Base-by-base conservation (phyloP, 2,888 invertebrate species). In the Dendrolimus houi region DNA sequence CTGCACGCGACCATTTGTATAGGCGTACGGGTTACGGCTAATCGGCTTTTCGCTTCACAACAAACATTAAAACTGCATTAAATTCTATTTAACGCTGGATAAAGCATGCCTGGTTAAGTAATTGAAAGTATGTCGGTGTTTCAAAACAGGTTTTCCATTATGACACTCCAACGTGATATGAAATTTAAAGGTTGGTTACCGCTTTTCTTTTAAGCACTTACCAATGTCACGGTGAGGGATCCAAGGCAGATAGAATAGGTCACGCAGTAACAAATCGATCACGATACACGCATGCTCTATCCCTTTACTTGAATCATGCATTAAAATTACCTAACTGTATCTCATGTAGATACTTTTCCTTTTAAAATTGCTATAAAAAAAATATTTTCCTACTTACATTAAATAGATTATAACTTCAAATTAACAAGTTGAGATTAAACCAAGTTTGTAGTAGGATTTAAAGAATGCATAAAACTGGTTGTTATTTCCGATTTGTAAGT, bases 41-140 rank as follows among this genome's bases (percentile, higher is more conserved):
- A 85, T 81, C 78, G 76, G 71, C 76, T 79, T 72, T 71, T 76
- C 75, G 75, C 72, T 82, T 77, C 76, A 74, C 74, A 77, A 75
- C 77, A 72, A 79, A 80, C 84, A 87, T 87, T 86, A 86, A 87
- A 87, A 84, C 71, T 79, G 79, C 85, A 87, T 87, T 85, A 85
- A 82, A 83, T 79, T 82, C 75, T 79, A 83, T 86, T 87, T 82
- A 83, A 77, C 79, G 72, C 69, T 72, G 68, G 67, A 78, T 77
- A 77, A 73, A 79, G 72, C 74, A 73, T 70, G 75, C 68, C 76
- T 74, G 71, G 75, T 79, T 82, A 75, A 76, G 77, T 79, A 80
- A 83, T 81, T 81, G 79, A 79, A 81, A 80, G 77, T 47, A 77
- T 70, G 64, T 73, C 74, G 75, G 75, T 81, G 77, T 64, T 73